Base-by-base conservation (phyloP, 2,113 vertebrate species). In the Carollia perspicillata region DNA sequence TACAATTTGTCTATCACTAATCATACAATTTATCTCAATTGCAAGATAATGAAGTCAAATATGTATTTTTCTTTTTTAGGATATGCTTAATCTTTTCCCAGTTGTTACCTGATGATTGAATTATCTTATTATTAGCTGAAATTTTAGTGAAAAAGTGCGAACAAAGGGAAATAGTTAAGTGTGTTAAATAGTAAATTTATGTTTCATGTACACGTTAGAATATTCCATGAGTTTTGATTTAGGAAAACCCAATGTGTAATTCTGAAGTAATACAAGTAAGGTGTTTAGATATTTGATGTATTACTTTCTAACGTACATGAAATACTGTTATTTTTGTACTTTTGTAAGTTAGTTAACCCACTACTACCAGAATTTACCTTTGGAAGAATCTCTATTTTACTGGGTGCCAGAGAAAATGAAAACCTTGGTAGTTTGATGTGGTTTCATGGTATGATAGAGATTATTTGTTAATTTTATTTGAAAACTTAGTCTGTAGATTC, bases 381-480 rank as follows among this genome's bases (percentile, higher is more conserved):
- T 75, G 69, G 95, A 92, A 84, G 40, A 14, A 74, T 95, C 30
- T 2, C 6, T 92, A 77, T 66, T 53, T 95, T 94, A 90, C 0
- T 53, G 28, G 47, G 40, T 85, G 37, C 33, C 58, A 72, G 78
- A 90, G 30, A 65, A 95, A 78, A 86, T 86, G n/a, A 93, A 94
- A 95, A 66, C 30, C n/a, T 63, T 91, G 22, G 44, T 89, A 87
- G n/a, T 95, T 96, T 79, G n/a, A 81, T 81, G 37, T 72, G 23
- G 53, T 86, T 97, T 94, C 16, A 49, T 95, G 66, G 33, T 93
- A 55, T 90, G 28, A 51, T 80, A 90, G 69, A 16, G 8, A 75
- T 92, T 87, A 66, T 69, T 95, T 89, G 9, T 79, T 88, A 96
- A 89, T 86, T 93, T 90, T 84, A 42, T 63, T 68, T 69, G 49